Percentiles rank a stretch among this genome's conserved stretches.
phyloP scores from a whole-genome alignment of 1,140 invertebrate species.

The Nixonia krombeini region DNA sequence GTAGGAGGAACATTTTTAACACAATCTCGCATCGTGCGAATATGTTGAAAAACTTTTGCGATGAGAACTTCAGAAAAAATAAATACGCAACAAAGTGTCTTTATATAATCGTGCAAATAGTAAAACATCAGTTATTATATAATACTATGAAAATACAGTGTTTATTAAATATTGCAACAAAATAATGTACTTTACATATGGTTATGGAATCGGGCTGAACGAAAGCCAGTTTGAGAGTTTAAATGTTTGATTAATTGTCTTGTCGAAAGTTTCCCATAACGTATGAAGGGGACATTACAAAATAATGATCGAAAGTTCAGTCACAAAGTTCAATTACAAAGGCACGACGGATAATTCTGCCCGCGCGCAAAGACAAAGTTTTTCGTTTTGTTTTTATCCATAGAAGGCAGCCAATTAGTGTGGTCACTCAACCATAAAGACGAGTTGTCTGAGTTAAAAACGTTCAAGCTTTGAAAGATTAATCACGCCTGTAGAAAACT shows the following conservation, averaged over 20 bases:
- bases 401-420: conserved; percentile 31
- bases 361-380: not conserved
- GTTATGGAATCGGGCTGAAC: too few species aligned
- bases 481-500: conserved; percentile 7
- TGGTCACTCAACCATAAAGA: conserved; percentile 22
- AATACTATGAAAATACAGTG: too few species aligned
- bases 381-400: conserved; percentile 18
- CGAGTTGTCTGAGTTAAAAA: conserved; percentile 21
- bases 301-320: conserved; percentile 1
- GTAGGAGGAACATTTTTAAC: not conserved
- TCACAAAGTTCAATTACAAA: not conserved
- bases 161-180: not conserved
- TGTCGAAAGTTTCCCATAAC: conserved; percentile 12
- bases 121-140: too few species aligned
- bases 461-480: conserved; percentile 26
- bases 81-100: too few species aligned
- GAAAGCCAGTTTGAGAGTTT: too few species aligned
- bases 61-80: too few species aligned
- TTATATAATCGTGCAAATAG: too few species aligned
- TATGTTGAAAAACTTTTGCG: too few species aligned
- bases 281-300: not conserved
- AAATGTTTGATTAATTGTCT: not conserved
- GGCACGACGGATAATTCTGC: conserved; percentile 14
- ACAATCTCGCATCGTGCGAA: not conserved
- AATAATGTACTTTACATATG: too few species aligned